Evolutionary conservation across 2,113 vertebrate genomes (phyloP), one percentile per base, ranked within the genome.

Genomic region (Istiophorus platypterus): DNA sequence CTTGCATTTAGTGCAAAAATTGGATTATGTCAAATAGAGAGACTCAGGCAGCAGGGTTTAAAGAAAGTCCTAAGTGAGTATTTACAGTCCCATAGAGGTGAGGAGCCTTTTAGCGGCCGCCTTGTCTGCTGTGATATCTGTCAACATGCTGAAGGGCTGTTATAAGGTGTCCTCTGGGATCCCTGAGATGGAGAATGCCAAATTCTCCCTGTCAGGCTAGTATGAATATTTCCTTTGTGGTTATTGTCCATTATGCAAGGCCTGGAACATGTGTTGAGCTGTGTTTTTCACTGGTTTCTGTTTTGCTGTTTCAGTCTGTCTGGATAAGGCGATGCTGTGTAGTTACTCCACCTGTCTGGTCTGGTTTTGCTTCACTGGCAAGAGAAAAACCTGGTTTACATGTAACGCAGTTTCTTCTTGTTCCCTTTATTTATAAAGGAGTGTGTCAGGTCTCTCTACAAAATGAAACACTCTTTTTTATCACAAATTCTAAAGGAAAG

Each of bases 101-200:
- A 57, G 81, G 62, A 78, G 82, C 62, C 75, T 64, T 87, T 80
- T 41, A 14, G 72, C 51, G 6, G 64, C 52, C 13, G 76, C 76
- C 66, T 91, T 93, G 92, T 91, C 93, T 82, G 69, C 80, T 89
- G 80, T 80, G 72, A 91, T 94, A 90, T 92, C 84, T 88, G 89
- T 94, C 91, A 94, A 85, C 71, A 58, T 56, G 61, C 86, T 89
- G 67, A 92, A 67, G 37, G 87, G 77, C 57, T 31, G 81, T 76
- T 70, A 83, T 66, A 37, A 73, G 76, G 78, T 66, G 20, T 91
- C 86, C 87, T 72, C 79, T 52, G 90, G 89, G 87, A 93, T 81
- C 63, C 77, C 80, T 91, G 85, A 82, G 83, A 85, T 92, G 75
- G 68, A 73, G 63, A 84, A 81, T 71, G 18, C 59, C 64, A 90